Evolutionary conservation across 1,140 invertebrate species (phyloP), one percentile per base, ranked within the genome.

Genomic region (Drosophila subpulchrella): DNA sequence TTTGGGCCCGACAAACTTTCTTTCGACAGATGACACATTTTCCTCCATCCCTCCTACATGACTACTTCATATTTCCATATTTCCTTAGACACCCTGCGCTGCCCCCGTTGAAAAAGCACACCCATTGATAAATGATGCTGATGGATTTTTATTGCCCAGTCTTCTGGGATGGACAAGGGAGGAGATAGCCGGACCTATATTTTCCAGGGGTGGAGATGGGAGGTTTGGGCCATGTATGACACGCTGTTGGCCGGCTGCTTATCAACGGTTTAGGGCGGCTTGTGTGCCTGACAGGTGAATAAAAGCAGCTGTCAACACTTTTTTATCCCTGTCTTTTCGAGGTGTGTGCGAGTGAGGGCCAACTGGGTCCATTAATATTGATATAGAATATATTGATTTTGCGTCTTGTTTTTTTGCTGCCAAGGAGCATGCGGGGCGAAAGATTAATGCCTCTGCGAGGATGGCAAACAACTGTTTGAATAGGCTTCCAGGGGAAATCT

Each of bases 281-380:
- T 76, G 79, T 86, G 83, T 73, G 79, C 48, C 55, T 88, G 83
- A 86, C 83, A 86, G 83, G 79, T 86, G 83, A 88, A 86, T 86
- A 88, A 86, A 86, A 86, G 83, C 83, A 86, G 83, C 83, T 86
- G 83, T 86, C 83, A 88, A 86, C 83, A 86, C 83, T 86, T 75
- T 85, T 86, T 60, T 63, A 60, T 53, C 65, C 56, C 44, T 41
- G 30, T 54, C 48, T 59, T 42, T 10, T 17, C 10, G 17, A 20
- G 38, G 30, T 44, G 75, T 50, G 20, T 30, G 50, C 44, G 65
- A n/a, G 59, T 59, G 41, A 11, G 36, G 11, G 56, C 17, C 24
- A 57, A 48, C 68, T 72, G 50, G 51, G 65, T 78, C 66, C 82
- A 86, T 86, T 78, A 78, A 78, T 81, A 78, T 72, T 78, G 65